These are phyloP conservation scores for Chloropsis cyanopogon DNA, from an alignment of 2,113 vertebrate species.

Conservation along the genomic window DNA sequence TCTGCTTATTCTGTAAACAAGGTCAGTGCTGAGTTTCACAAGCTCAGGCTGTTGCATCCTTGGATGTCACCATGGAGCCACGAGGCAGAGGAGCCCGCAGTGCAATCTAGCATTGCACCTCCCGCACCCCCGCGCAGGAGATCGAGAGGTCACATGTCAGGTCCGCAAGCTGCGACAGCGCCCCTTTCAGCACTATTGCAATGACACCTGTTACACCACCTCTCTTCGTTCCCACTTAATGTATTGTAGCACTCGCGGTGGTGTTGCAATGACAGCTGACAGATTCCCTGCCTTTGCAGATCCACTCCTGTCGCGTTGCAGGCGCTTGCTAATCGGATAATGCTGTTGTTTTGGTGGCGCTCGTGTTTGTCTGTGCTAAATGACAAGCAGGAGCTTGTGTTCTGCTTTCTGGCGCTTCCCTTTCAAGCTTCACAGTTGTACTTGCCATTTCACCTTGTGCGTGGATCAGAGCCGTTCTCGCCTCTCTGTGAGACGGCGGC, in stretches of 20 bases:
- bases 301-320: neutral
- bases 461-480: neutral
- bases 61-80: neutral
- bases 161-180: neutral
- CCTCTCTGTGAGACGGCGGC: neutral
- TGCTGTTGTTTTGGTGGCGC: neutral
- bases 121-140: neutral
- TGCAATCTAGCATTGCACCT: neutral
- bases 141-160: neutral
- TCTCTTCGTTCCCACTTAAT: neutral
- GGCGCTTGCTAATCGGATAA: constrained; percentile 9
- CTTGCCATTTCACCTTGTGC: neutral
- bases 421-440: neutral
- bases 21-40: neutral
- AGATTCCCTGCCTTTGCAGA: neutral
- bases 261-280: neutral
- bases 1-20: neutral
- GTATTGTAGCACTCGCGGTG: neutral
- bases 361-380: neutral
- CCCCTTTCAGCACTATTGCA: neutral
- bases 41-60: neutral
- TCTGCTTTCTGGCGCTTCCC: neutral
- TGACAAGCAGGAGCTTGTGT: neutral
- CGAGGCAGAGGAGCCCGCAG: neutral
- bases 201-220: neutral